These are phyloP conservation scores for Megatriorchis doriae DNA, from an alignment of 2,113 vertebrate species.

Conservation along the genomic window DNA sequence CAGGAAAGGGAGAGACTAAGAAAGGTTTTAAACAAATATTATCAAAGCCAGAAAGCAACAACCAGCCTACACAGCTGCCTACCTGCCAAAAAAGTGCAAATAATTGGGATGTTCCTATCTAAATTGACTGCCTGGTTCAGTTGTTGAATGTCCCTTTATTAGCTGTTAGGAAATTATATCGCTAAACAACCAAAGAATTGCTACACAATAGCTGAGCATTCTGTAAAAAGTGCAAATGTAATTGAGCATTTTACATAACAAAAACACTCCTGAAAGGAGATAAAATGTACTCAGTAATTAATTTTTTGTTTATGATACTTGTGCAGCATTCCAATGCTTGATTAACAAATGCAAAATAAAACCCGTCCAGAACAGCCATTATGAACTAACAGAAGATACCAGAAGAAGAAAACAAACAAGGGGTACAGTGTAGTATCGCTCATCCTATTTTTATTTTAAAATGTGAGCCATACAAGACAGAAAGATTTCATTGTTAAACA, in stretches of 20 bases:
- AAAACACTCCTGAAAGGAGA: conserved; percentile 20
- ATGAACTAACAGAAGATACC: neutral
- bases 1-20: neutral
- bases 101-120: conserved; percentile 10
- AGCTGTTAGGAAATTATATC: conserved; percentile 19
- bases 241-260: conserved; percentile 45
- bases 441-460: neutral
- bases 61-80: neutral
- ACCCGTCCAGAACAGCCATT: neutral
- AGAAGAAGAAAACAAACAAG: neutral
- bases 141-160: conserved; percentile 9
- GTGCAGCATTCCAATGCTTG: neutral
- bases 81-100: conserved; percentile 21
- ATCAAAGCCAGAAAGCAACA: neutral
- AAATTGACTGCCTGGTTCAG: neutral
- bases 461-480: neutral
- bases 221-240: conserved; percentile 31
- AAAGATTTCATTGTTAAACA: conserved; percentile 72
- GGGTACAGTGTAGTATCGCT: neutral
- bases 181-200: conserved; percentile 12
- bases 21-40: conserved; percentile 1
- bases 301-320: conserved; percentile 45
- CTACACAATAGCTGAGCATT: conserved; percentile 9
- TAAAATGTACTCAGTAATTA: conserved; percentile 32
- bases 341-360: conserved; percentile 26